Base-by-base conservation (phyloP, 53 echinoderm and acorn worm genomes). In the Pentamera pediparva region DNA sequence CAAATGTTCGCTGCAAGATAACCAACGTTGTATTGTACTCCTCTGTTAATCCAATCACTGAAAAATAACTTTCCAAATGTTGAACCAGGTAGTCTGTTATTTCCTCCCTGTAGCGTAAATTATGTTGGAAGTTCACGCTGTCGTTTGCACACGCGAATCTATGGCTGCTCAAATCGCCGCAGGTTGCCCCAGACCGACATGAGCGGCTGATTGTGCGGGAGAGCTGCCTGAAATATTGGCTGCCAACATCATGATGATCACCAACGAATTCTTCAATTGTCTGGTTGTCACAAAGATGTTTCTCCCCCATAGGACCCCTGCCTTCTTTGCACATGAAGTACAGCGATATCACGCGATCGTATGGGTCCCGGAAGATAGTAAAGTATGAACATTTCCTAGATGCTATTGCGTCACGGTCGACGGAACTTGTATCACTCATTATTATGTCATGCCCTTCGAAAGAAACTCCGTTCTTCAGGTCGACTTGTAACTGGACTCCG, bases 291-390 rank as follows among this genome's bases (percentile, higher is more conserved):
- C 67, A 67, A 6, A 29, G 45, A 20, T 43, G 25, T 30, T 26
- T 26, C 9, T n/a, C n/a, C n/a, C n/a, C n/a, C n/a, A n/a, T n/a
- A n/a, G 67, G 24, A n/a, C 45, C 9, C 25, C 67, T 45, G 24
- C 67, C 67, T 1, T 67, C 24, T 67, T 67, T 67, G 75, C 96
- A 95, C 32, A 88, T 90, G 31, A 71, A 59, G 51, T 87, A 91
- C 12, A 85, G 85, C 12, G 96, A 95, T 32, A 95, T 76, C 10
- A 61, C 73, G 5, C 96, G 58, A 10, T 95, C 90, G 65, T 88
- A 95, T 6, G 96, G 96, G 15, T 95, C 80, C 20, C 96, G 75
- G 22, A 95, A 57, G 22, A 95, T 82, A 26, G 96, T 95, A 60
- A 95, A 91, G 51, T 90, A 95, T 0, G 96, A 90, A 51, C 96